A percentile compares a stretch with the other conserved stretches of the same genome.
These are phyloP conservation scores for Acheta domesticus DNA, from an alignment of 2,888 invertebrate species.

Conservation along the genomic window DNA sequence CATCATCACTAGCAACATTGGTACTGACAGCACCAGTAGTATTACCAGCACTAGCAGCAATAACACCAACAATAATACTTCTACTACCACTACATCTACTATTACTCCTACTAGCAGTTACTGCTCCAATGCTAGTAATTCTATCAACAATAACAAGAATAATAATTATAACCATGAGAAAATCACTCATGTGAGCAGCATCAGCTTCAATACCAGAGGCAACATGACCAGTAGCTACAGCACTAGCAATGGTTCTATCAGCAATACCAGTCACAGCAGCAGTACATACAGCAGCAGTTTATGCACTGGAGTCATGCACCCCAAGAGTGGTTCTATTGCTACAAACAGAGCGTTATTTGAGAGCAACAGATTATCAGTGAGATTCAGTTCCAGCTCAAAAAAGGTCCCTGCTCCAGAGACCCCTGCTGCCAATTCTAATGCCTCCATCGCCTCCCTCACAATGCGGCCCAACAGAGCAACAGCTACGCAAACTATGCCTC, in stretches of 20 bases:
- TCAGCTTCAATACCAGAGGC: conserved; percentile 28
- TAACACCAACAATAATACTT: neutral
- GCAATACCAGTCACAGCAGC: too few relatives aligned
- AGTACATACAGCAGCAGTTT: too few relatives aligned
- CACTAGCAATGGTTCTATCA: neutral
- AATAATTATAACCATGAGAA: conserved; percentile 40
- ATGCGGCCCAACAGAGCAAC: conserved; percentile 42
- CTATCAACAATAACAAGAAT: conserved; percentile 23
- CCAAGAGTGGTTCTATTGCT: too few relatives aligned
- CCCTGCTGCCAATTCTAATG: neutral
- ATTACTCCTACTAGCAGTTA: neutral
- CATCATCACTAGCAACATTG: neutral
- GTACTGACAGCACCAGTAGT: neutral
- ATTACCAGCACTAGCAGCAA: neutral
- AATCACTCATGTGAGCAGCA: conserved; percentile 34
- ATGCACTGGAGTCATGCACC: too few relatives aligned
- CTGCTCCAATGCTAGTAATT: neutral
- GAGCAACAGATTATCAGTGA: neutral
- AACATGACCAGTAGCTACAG: conserved; percentile 25
- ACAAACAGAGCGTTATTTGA: too few relatives aligned
- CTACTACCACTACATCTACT: neutral
- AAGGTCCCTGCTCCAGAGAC: neutral
- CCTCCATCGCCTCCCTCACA: neutral
- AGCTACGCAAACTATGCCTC: conserved; percentile 49
- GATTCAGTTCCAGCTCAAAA: neutral